A percentile compares a stretch with the other conserved stretches of the same genome.
phyloP scores from a whole-genome alignment of 2,888 invertebrate species.

The Anarsia innoxiella region DNA sequence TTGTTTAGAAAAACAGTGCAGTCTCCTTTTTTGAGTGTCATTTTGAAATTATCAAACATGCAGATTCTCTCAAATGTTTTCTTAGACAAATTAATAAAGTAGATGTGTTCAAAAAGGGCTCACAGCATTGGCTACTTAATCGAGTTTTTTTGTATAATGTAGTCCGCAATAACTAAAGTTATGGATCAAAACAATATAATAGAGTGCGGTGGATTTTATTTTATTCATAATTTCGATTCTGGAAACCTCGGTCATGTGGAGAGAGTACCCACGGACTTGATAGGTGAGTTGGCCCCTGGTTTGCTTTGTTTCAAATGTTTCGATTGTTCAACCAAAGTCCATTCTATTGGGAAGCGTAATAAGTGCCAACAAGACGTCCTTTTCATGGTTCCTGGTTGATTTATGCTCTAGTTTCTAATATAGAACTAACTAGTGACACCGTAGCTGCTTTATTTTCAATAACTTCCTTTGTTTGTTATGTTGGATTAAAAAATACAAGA shows the following conservation, averaged over 20 bases:
- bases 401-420: too few species aligned
- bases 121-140: conserved; percentile 41
- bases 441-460: too few species aligned
- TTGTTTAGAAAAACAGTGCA: conserved; percentile 74
- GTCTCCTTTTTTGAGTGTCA: conserved; percentile 62
- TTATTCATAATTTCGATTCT: conserved; percentile 92
- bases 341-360: too few species aligned
- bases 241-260: conserved; percentile 91
- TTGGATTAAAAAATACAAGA: too few species aligned
- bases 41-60: conserved; percentile 62
- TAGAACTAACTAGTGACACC: too few species aligned
- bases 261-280: conserved; percentile 77
- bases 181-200: conserved; percentile 71
- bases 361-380: conserved; percentile 33
- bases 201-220: conserved; percentile 83
- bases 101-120: conserved; percentile 40
- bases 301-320: too few species aligned
- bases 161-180: conserved; percentile 49
- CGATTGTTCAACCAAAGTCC: conserved; percentile 26
- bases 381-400: conserved; percentile 17
- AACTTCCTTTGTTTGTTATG: too few species aligned
- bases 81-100: conserved; percentile 56
- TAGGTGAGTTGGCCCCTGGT: conserved; percentile 70
- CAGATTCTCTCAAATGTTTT: conserved; percentile 47
- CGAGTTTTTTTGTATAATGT: conserved; percentile 61